Percentiles rank a stretch among this genome's conserved stretches.
These are phyloP conservation scores for Cryptosula pallasiana DNA, from an alignment of 2,888 invertebrate genomes.

Conservation along the genomic window DNA sequence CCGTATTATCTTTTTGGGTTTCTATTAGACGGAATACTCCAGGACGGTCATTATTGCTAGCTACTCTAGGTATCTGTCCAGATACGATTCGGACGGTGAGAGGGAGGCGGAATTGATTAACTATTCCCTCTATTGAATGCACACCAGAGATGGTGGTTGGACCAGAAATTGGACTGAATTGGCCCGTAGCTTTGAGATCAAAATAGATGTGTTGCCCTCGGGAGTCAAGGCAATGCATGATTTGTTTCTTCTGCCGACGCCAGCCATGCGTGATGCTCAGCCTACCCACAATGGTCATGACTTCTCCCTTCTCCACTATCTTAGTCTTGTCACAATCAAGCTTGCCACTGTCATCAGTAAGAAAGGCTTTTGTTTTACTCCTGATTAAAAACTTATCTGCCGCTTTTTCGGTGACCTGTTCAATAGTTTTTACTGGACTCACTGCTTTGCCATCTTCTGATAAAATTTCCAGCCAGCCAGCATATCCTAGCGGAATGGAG, in stretches of 20 bases:
- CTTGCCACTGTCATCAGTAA: slow-evolving; percentile 31
- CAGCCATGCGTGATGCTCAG: slow-evolving; percentile 28
- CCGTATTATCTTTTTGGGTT: slow-evolving; percentile 47
- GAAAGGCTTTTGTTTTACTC: slow-evolving; percentile 53
- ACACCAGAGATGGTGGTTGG: slow-evolving; percentile 86
- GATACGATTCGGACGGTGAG: slow-evolving; percentile 86
- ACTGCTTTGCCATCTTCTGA: slow-evolving; percentile 90
- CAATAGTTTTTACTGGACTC: slow-evolving; percentile 79
- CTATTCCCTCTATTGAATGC: slow-evolving; percentile 79
- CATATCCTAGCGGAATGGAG: slow-evolving; percentile 82
- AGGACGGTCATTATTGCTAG: slow-evolving; percentile 41
- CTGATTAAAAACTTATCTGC: slow-evolving; percentile 66
- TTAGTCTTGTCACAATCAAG: slow-evolving; percentile 25
- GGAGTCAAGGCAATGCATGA: slow-evolving; percentile 78
- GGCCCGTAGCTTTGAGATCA: slow-evolving; percentile 79
- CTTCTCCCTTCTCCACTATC: slow-evolving; percentile 41
- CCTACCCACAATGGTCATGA: slow-evolving; percentile 43
- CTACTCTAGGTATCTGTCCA: slow-evolving; percentile 72
- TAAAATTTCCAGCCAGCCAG: slow-evolving; percentile 86
- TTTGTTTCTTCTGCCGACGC: slow-evolving; percentile 53
- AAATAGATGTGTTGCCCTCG: slow-evolving; percentile 78
- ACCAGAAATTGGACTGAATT: slow-evolving; percentile 85
- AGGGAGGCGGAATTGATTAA: slow-evolving; percentile 78
- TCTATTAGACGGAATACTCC: slow-evolving; percentile 45
- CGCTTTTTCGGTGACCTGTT: slow-evolving; percentile 64